Evolutionary conservation across 2,888 invertebrate genomes (phyloP), one percentile per base, ranked within the genome.

Genomic region (Megamerina dolium): DNA sequence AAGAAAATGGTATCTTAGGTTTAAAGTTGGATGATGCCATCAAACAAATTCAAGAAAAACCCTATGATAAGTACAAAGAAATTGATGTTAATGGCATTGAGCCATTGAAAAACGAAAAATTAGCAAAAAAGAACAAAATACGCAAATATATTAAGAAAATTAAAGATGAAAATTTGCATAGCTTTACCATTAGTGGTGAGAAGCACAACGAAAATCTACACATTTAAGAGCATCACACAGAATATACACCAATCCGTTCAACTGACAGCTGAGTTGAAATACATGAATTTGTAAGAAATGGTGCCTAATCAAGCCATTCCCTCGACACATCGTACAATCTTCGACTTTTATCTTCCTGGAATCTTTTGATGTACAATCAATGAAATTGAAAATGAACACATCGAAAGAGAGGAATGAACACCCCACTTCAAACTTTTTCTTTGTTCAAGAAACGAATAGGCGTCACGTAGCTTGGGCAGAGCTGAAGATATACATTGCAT

Each of bases 21-120:
- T 54, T 66, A 1, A 65, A 64, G 43, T 31, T 69, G 33, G 65
- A 57, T 55, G 74, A 65, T 57, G 77, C 56, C 14, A 59, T 61
- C 54, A 65, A 53, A 59, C 68, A 60, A 70, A 63, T 68, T 41
- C 67, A 55, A 34, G 73, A 75, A 48, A 78, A 82, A 58, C 83
- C 84, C 4, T 85, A 84, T 79, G 68, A 77, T 34, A 83, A 83
- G 51, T 85, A 75, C 54, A 73, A 74, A 55, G 57, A 63, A n/a
- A 31, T 45, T 1, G 55, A 63, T 13, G 56, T 63, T 3, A 58
- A 65, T 9, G 69, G 70, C 2, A 27, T 57, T 18, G 72, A 72
- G 46, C 58, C 61, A 3, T 18, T 53, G 1, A 72, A 72, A 33
- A 63, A 65, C 39, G 57, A 57, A 14, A 54, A 59, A 36, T 45